phyloP scores from a whole-genome alignment of 2,113 vertebrate species.

The Etheostoma spectabile region DNA sequence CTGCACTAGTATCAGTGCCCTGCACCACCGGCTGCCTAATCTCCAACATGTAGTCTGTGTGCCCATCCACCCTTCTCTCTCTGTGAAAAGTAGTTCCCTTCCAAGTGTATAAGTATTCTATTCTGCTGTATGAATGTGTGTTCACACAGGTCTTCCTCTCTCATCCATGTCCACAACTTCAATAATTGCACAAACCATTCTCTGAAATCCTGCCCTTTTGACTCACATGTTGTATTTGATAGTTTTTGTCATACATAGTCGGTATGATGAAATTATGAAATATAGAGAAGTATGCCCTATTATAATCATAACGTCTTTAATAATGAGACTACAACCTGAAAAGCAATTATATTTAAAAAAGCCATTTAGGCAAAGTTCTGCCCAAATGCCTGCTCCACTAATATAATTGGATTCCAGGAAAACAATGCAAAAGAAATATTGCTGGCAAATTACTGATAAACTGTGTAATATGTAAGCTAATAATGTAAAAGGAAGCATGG shows the following conservation, averaged over 20 bases:
- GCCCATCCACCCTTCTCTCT: slow-evolving; percentile 33
- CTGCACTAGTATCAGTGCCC: slow-evolving; percentile 52
- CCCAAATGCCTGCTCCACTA: slow-evolving; percentile 30
- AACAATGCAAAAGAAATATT: slow-evolving; percentile 50
- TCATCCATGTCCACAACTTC: neutral
- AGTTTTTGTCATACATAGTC: slow-evolving; percentile 13
- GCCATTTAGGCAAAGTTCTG: slow-evolving; percentile 40
- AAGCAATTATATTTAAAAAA: slow-evolving; percentile 59
- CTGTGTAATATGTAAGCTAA: slow-evolving; percentile 38
- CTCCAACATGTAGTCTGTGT: slow-evolving; percentile 34
- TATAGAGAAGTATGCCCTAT: slow-evolving; percentile 5
- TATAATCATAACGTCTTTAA: slow-evolving; percentile 36
- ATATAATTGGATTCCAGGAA: slow-evolving; percentile 36
- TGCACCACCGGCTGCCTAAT: slow-evolving; percentile 58
- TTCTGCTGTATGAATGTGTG: neutral
- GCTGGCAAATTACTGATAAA: slow-evolving; percentile 53
- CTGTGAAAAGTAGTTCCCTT: slow-evolving; percentile 40
- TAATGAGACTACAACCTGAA: slow-evolving; percentile 49
- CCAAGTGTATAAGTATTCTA: neutral
- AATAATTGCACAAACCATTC: neutral
- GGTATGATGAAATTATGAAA: slow-evolving; percentile 17
- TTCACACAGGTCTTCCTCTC: neutral
- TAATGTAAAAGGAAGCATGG: slow-evolving; percentile 34
- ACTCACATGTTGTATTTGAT: slow-evolving; percentile 13
- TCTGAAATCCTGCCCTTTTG: neutral